Evolutionary conservation across 2,888 invertebrate species (phyloP).

Genomic region (Nemotelus pantherinus): DNA sequence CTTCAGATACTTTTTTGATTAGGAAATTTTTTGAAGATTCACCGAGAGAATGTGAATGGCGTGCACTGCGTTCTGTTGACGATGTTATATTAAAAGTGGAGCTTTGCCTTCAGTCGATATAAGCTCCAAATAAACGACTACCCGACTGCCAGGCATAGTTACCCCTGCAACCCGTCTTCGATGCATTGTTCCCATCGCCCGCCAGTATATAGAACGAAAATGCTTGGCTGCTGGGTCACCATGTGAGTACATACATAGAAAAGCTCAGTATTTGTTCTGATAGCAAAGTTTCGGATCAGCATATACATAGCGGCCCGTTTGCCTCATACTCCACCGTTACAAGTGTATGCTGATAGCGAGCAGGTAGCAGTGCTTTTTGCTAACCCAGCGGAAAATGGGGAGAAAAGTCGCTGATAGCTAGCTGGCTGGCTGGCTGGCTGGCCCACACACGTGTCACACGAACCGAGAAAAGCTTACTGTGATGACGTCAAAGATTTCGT

Average conservation of each 20-base stretch:
- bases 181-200: neutral
- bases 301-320: neutral
- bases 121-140: constrained; percentile 39
- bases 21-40: constrained; percentile 45
- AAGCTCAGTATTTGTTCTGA: constrained; percentile 33
- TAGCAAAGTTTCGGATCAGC: constrained; percentile 9
- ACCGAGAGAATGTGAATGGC: constrained; percentile 55
- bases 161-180: constrained; percentile 7
- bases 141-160: neutral
- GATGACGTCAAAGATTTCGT: constrained; percentile 43
- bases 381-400: constrained; percentile 28
- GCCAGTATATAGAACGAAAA: constrained; percentile 16
- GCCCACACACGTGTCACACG: constrained; percentile 25
- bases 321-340: neutral
- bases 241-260: constrained; percentile 21
- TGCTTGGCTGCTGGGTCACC: constrained; percentile 16
- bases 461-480: constrained; percentile 8
- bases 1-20: constrained; percentile 27
- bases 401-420: constrained; percentile 14
- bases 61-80: constrained; percentile 55
- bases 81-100: constrained; percentile 53
- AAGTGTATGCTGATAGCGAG: neutral
- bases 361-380: constrained; percentile 33
- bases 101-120: constrained; percentile 40
- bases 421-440: neutral